These are phyloP conservation scores for Nesometra sesokonis DNA, from an alignment of 35 echinoderm and acorn worm genomes.

Conservation along the genomic window DNA sequence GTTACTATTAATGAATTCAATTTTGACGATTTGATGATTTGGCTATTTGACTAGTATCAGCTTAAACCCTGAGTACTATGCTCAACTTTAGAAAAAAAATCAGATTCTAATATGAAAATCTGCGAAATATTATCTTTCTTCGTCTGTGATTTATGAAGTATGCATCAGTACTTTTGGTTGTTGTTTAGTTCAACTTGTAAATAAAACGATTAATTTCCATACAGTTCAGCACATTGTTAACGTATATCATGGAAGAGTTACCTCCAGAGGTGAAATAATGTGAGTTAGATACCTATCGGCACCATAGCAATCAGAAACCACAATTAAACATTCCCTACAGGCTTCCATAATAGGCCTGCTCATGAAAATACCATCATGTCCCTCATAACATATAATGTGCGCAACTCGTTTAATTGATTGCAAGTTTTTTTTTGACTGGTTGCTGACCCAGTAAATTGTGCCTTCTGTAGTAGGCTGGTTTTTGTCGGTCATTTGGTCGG, in stretches of 20 bases:
- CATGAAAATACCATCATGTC: background rate
- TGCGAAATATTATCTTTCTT: too few species aligned
- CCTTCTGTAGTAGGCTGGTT: too few species aligned
- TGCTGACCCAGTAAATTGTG: background rate
- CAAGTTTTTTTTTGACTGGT: background rate
- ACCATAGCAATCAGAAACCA: background rate
- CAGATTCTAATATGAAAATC: too few species aligned
- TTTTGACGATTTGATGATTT: too few species aligned
- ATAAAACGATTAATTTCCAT: background rate
- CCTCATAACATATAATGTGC: background rate
- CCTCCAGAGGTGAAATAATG: background rate
- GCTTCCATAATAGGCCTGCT: background rate
- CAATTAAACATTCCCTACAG: background rate
- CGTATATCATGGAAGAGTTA: background rate
- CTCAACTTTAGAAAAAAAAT: too few species aligned
- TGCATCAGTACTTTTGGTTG: background rate
- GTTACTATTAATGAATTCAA: too few species aligned
- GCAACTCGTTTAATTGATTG: background rate
- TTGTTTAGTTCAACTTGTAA: background rate
- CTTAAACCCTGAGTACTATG: too few species aligned
- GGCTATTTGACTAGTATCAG: too few species aligned
- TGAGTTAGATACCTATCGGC: background rate
- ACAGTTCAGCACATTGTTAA: background rate
- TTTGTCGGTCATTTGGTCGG: background rate
- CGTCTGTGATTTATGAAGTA: too few species aligned